phyloP scores from a whole-genome alignment of 2,888 invertebrate species.

The Lacanobia wlatinum region DNA sequence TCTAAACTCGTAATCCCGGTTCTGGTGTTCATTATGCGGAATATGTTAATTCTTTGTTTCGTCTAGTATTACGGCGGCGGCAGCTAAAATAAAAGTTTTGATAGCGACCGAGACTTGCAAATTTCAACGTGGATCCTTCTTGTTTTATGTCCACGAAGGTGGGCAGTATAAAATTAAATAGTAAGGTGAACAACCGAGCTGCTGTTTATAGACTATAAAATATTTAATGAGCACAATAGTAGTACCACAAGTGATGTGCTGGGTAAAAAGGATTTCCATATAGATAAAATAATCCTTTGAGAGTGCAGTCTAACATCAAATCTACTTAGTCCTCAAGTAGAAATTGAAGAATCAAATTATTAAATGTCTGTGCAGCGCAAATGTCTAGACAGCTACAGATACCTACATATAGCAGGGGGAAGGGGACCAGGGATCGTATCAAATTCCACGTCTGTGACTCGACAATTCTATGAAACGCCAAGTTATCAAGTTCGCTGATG shows the following conservation, averaged over 20 bases:
- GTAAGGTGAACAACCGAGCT: conserved; percentile 47
- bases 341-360: conserved; percentile 31
- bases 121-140: conserved; percentile 17
- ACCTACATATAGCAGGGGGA: conserved; percentile 15
- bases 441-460: conserved; percentile 51
- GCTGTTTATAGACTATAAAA: conserved; percentile 35
- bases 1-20: conserved; percentile 61
- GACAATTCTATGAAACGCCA: conserved; percentile 47
- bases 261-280: neutral
- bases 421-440: conserved; percentile 28
- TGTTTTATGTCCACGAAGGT: conserved; percentile 21
- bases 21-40: conserved; percentile 54
- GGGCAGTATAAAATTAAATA: conserved; percentile 23
- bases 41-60: conserved; percentile 58
- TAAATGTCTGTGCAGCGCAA: conserved; percentile 14
- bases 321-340: neutral
- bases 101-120: conserved; percentile 17
- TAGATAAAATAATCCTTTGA: neutral
- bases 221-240: conserved; percentile 5
- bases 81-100: conserved; percentile 44
- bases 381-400: conserved; percentile 45
- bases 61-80: conserved; percentile 43
- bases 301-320: neutral
- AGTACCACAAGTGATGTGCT: conserved; percentile 3
- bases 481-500: conserved; percentile 33